These are phyloP conservation scores for Criorhina ranunculi DNA, from an alignment of 2,888 invertebrate species.

Conservation along the genomic window DNA sequence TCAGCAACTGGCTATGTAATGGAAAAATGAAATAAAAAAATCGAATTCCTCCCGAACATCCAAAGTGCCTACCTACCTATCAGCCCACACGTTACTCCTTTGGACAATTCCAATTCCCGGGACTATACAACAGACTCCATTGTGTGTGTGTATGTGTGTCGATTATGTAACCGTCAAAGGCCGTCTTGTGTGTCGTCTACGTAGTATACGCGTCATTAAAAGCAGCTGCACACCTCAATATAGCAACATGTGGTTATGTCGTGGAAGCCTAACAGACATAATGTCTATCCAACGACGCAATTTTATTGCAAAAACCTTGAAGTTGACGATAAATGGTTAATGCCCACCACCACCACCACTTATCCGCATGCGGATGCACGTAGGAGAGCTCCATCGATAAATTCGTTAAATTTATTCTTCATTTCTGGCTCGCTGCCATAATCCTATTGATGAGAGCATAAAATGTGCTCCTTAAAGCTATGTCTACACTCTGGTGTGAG, in stretches of 20 bases:
- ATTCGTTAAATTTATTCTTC: constrained; percentile 63
- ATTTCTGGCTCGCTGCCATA: constrained; percentile 67
- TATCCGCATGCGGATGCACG: constrained; percentile 43
- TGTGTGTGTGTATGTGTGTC: constrained; percentile 29
- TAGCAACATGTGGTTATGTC: constrained; percentile 52
- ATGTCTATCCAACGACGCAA: constrained; percentile 65
- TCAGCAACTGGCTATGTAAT: constrained; percentile 42
- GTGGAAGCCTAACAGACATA: constrained; percentile 56
- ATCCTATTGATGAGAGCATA: constrained; percentile 56
- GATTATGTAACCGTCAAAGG: constrained; percentile 59
- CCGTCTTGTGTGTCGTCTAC: constrained; percentile 37
- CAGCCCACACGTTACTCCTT: constrained; percentile 29
- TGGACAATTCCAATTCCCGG: constrained; percentile 11
- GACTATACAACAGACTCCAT: not conserved
- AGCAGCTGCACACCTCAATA: constrained; percentile 61
- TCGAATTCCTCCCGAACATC: constrained; percentile 11
- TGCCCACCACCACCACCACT: constrained; percentile 47
- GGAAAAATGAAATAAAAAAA: constrained; percentile 30
- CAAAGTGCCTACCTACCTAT: constrained; percentile 11
- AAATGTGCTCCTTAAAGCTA: constrained; percentile 41
- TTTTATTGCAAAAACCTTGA: constrained; percentile 58
- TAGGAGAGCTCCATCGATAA: constrained; percentile 58
- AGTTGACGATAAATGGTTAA: constrained; percentile 71
- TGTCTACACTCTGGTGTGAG: not conserved
- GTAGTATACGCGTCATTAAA: constrained; percentile 46